Percentiles rank a stretch among this genome's conserved stretches.
Evolutionary conservation across 2,797 vertebrate genomes (phyloP).

Genomic region (Agapornis canus): DNA sequence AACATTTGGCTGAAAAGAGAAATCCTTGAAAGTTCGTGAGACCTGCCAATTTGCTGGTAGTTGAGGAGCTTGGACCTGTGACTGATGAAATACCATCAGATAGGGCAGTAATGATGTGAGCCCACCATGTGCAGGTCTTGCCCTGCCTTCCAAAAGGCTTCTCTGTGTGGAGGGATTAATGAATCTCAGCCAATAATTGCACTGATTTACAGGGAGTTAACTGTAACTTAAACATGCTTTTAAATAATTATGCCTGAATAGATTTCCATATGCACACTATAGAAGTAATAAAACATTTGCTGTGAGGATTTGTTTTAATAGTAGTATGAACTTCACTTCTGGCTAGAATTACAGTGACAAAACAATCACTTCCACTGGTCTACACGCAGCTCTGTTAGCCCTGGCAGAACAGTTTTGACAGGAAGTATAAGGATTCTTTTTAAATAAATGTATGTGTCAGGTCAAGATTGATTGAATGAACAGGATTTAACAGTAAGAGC

Average conservation of each 20-base stretch:
- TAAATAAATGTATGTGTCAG: background rate
- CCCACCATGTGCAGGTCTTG: rapidly evolving
- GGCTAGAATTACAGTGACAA: slow-evolving; percentile 1
- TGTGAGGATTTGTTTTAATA: slow-evolving; percentile 4
- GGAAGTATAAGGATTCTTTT: background rate
- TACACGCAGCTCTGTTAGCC: background rate
- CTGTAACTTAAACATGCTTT: slow-evolving; percentile 16
- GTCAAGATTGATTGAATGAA: slow-evolving; percentile 26
- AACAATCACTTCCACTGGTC: slow-evolving; percentile 17
- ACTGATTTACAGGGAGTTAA: slow-evolving; percentile 17
- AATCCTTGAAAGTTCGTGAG: background rate
- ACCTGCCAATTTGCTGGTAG: background rate
- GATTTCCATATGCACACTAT: background rate
- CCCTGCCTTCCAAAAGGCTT: background rate
- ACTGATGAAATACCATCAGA: background rate
- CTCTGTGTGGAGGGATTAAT: background rate
- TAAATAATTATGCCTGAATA: slow-evolving; percentile 9
- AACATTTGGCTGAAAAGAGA: background rate
- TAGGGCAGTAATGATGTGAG: background rate
- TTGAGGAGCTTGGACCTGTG: background rate
- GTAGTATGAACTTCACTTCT: background rate
- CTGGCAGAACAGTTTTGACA: slow-evolving; percentile 40
- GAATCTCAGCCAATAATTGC: background rate
- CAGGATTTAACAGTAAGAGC: background rate
- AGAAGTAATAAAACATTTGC: background rate